phyloP scores from a whole-genome alignment of 1,140 invertebrate species.

The Oscheius sp. region DNA sequence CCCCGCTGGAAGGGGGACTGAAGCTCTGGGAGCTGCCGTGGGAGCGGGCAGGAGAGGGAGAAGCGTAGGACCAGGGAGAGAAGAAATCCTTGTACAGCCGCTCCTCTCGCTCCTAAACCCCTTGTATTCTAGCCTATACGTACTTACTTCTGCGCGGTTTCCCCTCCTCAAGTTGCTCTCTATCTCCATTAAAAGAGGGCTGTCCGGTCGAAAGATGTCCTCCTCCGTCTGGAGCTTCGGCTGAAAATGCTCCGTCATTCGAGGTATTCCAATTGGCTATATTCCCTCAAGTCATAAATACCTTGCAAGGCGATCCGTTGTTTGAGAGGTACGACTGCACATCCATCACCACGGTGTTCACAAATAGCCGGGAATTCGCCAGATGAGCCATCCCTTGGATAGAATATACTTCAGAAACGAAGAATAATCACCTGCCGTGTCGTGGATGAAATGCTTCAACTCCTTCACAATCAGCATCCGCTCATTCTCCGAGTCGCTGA shows the following conservation, averaged over 20 bases:
- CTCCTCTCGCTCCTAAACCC: neutral
- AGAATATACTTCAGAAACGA: neutral
- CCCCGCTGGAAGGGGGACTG: conserved; percentile 6
- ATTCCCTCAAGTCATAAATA: neutral
- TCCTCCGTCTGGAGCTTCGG: neutral
- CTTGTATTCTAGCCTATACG: neutral
- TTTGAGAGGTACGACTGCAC: conserved; percentile 8
- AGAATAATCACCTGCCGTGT: conserved; percentile 1
- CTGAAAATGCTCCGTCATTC: neutral
- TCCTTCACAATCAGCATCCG: neutral
- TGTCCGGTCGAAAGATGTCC: neutral
- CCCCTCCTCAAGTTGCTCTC: neutral
- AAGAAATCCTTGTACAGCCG: conserved; percentile 27
- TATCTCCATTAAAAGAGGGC: neutral
- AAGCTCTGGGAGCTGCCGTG: neutral
- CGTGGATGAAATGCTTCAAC: conserved; percentile 27
- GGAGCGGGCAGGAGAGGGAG: conserved; percentile 3
- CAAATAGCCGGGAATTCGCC: neutral
- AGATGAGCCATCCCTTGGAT: conserved; percentile 15
- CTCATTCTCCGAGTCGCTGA: neutral
- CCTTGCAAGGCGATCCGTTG: conserved; percentile 10
- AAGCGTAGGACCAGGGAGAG: conserved; percentile 17
- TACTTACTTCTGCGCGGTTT: neutral
- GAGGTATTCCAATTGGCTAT: neutral
- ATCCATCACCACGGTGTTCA: conserved; percentile 28